Base-by-base conservation (phyloP, 2,888 invertebrate genomes). In the Disparrhopalites patrizii region DNA sequence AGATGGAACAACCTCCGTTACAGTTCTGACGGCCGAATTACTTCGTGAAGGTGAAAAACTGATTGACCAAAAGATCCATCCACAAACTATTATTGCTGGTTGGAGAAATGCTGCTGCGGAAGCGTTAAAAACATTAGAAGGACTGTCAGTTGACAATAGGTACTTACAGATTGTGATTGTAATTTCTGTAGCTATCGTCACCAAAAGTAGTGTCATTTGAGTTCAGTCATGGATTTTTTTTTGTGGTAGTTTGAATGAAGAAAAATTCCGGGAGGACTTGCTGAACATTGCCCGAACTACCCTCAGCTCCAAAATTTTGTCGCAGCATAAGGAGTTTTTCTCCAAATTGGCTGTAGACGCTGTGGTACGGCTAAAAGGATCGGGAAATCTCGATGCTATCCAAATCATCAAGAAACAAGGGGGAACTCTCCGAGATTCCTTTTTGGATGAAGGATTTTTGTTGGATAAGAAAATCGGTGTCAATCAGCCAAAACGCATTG, bases 1-100 rank as follows among this genome's bases (percentile, higher is more conserved):
- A 51, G 99, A 99, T 85, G 99, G 99, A 15, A 99, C 99, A n/a
- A 99, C 99, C 43, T 98, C 98, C 0, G 99, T 99, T 0, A 94
- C 97, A 62, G 98, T 96, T 47, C 81, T 88, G 71, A 98, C 98
- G 74, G 88, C 96, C 60, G 98, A 99, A 81, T 81, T 99, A 58
- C 82, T 99, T 23, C 87, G 90, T 76, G 96, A 97, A 82, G 98
- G 98, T 18, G 99, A 99, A 79, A 89, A 90, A 77, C 81, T 99
- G 58, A 85, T 99, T 66, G 89, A 90, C 62, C 91, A 92, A 81
- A 95, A 95, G 79, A 87, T 99, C 71, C 99, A 99, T 80, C 99
- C 99, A 1, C 99, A 99, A 83, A 97, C 92, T 0, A 95, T 99
- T 68, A 92, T 99, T 70, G 83, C 90, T 62, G 99, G 99, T 13